A percentile compares a stretch with the other conserved stretches of the same genome.
Conservation (phyloP, 2,113 vertebrate species). For the Hypocryptadius cinnamomeus region DNA sequence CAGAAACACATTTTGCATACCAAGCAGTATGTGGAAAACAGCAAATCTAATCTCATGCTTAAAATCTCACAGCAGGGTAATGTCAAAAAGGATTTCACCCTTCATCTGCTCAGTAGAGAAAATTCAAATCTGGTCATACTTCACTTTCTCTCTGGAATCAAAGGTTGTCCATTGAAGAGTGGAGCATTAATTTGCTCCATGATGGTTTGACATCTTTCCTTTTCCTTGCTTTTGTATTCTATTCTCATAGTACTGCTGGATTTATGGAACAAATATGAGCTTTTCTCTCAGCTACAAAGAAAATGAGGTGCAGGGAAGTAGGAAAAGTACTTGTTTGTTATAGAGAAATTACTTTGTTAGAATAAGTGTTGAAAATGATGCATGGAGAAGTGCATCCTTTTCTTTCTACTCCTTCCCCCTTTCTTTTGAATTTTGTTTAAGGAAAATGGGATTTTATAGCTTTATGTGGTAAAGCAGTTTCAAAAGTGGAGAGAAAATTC, state of each 20-base stretch:
- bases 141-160: not conserved
- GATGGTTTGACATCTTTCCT: not conserved
- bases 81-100: constrained; percentile 23
- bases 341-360: constrained; percentile 31
- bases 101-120: not conserved
- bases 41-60: constrained; percentile 18
- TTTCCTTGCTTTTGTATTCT: constrained; percentile 37
- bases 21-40: not conserved
- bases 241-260: constrained; percentile 11
- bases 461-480: not conserved
- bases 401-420: not conserved
- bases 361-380: not conserved
- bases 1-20: not conserved
- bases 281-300: not conserved
- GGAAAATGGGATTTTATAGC: not conserved
- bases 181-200: not conserved
- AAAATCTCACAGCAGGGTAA: constrained; percentile 12
- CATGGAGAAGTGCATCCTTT: not conserved
- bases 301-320: not conserved
- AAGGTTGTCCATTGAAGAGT: not conserved
- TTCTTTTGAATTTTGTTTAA: not conserved
- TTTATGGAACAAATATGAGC: not conserved
- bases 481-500: not conserved
- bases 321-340: constrained; percentile 20
- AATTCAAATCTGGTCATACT: constrained; percentile 8